Percentiles rank a stretch among this genome's conserved stretches.
Conservation (phyloP, 1,140 invertebrate species). For the Reticulitermes speratus region DNA sequence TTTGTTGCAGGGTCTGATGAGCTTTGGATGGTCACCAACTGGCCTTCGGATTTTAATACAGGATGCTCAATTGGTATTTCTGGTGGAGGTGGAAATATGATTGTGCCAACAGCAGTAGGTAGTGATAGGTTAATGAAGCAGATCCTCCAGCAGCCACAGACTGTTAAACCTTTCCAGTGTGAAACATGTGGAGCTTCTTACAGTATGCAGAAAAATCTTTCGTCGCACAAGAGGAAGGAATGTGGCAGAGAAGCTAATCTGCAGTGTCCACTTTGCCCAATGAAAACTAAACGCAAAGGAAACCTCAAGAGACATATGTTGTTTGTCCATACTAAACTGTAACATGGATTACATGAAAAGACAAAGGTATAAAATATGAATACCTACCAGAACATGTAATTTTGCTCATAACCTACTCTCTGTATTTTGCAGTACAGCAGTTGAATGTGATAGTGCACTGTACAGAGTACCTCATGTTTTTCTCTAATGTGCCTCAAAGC, state of each 20-base stretch:
- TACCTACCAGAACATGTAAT: no score
- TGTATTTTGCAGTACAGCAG: no score
- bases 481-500: no score
- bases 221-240: conserved; percentile 39
- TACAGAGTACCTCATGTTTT: no score
- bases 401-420: no score
- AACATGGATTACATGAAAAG: neutral
- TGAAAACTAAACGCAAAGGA: conserved; percentile 19
- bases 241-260: conserved; percentile 40
- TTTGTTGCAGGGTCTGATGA: conserved; percentile 8
- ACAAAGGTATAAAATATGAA: neutral
- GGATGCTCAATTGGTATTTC: neutral
- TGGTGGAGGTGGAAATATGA: neutral
- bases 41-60: neutral
- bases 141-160: neutral
- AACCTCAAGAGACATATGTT: conserved; percentile 21
- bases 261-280: conserved; percentile 40
- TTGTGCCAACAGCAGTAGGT: neutral
- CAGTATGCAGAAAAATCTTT: conserved; percentile 54
- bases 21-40: neutral
- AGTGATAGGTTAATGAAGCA: neutral
- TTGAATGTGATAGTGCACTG: no score
- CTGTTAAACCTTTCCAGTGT: conserved; percentile 45
- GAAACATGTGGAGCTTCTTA: conserved; percentile 59
- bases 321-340: conserved; percentile 1